A percentile compares a stretch with the other conserved stretches of the same genome.
These are phyloP conservation scores for Drosophila mercatorum DNA, from an alignment of 2,888 invertebrate genomes.

Conservation along the genomic window DNA sequence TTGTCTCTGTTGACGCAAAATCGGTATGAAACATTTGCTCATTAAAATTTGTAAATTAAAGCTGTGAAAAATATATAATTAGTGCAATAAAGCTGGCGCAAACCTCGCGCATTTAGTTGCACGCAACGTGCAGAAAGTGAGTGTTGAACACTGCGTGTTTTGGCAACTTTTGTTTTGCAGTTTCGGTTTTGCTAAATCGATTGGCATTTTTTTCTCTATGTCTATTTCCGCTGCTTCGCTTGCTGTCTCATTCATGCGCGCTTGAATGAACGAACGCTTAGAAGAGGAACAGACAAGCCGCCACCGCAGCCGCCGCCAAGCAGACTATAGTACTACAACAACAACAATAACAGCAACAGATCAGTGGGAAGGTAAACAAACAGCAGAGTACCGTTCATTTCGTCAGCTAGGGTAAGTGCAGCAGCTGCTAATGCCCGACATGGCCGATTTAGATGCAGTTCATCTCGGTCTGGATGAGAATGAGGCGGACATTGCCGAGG, in stretches of 20 bases:
- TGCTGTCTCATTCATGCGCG: constrained; percentile 49
- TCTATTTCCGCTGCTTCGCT: constrained; percentile 62
- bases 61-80: constrained; percentile 21
- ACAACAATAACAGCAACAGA: constrained; percentile 29
- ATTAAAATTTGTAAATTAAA: constrained; percentile 25
- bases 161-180: constrained; percentile 36
- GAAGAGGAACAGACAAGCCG: constrained; percentile 44
- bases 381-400: constrained; percentile 12
- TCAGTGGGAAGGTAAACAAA: constrained; percentile 63
- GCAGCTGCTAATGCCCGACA: constrained; percentile 79
- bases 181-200: constrained; percentile 67
- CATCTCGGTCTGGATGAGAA: constrained; percentile 89
- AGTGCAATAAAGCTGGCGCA: constrained; percentile 20
- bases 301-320: constrained; percentile 29
- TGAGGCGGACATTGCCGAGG: constrained; percentile 91
- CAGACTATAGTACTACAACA: constrained; percentile 37
- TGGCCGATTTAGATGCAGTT: constrained; percentile 86
- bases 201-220: constrained; percentile 79
- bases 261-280: constrained; percentile 45
- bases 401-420: constrained; percentile 18
- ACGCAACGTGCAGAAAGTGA: constrained; percentile 35
- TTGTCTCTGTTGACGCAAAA: constrained; percentile 66
- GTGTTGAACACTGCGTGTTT: constrained; percentile 27
- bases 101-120: constrained; percentile 8
- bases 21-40: constrained; percentile 43